Evolutionary conservation across 2,797 vertebrate species (phyloP).

Genomic region (Lemur catta): DNA sequence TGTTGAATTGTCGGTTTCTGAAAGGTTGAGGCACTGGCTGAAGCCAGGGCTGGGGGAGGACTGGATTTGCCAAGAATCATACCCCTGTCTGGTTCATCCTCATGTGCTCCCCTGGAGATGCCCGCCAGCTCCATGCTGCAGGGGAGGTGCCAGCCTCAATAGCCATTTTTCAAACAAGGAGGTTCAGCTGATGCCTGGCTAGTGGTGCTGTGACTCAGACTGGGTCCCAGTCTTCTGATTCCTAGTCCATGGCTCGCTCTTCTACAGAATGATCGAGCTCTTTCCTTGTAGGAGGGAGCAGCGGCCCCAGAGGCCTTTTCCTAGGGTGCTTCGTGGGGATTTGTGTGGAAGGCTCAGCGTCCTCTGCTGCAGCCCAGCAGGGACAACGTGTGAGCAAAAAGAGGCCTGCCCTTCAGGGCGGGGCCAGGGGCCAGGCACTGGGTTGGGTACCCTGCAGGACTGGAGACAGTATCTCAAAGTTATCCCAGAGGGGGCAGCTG

Average conservation of each 20-base stretch:
- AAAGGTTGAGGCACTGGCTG: not conserved
- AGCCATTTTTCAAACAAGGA: not conserved
- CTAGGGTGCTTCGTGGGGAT: too few species aligned
- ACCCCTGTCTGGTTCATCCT: not conserved
- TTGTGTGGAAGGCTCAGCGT: not conserved
- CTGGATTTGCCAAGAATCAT: not conserved
- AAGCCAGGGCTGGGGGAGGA: not conserved
- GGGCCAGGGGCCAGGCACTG: not conserved
- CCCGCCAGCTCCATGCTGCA: fast-evolving
- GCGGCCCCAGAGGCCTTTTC: not conserved
- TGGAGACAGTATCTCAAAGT: not conserved
- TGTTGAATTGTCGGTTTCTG: not conserved
- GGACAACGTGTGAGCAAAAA: not conserved
- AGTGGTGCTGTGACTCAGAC: not conserved
- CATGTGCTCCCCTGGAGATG: fast-evolving
- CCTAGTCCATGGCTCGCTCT: not conserved
- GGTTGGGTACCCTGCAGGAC: not conserved
- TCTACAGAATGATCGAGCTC: not conserved
- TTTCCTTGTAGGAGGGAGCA: not conserved
- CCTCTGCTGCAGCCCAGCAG: not conserved
- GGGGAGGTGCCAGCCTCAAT: not conserved
- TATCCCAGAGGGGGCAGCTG: not conserved
- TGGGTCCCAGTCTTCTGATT: not conserved
- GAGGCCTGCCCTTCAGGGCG: not conserved
- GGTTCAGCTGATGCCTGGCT: not conserved